Conservation (phyloP, 2,888 invertebrate genomes). For the Helobdella robusta region DNA sequence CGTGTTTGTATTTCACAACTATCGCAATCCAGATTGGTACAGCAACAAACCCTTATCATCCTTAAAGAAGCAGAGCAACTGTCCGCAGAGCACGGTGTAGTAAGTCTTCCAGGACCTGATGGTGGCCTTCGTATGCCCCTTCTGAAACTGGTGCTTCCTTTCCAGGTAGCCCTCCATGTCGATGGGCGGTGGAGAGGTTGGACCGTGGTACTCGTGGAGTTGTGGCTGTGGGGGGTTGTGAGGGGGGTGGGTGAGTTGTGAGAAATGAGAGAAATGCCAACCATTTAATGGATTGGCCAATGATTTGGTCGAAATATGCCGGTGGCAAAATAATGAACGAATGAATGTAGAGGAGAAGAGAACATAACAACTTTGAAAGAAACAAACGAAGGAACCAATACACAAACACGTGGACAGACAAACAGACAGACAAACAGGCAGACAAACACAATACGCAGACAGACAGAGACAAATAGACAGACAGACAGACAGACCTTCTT, state of each 20-base stretch:
- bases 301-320: background rate
- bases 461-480: no score
- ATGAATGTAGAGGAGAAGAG: background rate
- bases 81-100: slow-evolving; percentile 90
- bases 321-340: background rate
- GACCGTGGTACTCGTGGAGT: slow-evolving; percentile 47
- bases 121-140: slow-evolving; percentile 85
- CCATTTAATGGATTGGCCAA: no score
- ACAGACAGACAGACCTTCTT: no score
- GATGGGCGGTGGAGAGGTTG: slow-evolving; percentile 64
- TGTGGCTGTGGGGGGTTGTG: slow-evolving; percentile 61
- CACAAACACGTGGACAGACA: no score
- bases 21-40: background rate
- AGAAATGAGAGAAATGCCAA: background rate
- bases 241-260: background rate
- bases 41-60: slow-evolving; percentile 60
- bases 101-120: slow-evolving; percentile 79
- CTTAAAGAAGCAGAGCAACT: slow-evolving; percentile 92
- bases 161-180: slow-evolving; percentile 84
- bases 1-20: background rate
- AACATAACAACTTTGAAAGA: background rate
- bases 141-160: slow-evolving; percentile 83
- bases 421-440: no score
- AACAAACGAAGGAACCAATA: no score
- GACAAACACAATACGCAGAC: no score